phyloP scores from a whole-genome alignment of 23 tunicate genomes.

The Botrylloides violaceus region DNA sequence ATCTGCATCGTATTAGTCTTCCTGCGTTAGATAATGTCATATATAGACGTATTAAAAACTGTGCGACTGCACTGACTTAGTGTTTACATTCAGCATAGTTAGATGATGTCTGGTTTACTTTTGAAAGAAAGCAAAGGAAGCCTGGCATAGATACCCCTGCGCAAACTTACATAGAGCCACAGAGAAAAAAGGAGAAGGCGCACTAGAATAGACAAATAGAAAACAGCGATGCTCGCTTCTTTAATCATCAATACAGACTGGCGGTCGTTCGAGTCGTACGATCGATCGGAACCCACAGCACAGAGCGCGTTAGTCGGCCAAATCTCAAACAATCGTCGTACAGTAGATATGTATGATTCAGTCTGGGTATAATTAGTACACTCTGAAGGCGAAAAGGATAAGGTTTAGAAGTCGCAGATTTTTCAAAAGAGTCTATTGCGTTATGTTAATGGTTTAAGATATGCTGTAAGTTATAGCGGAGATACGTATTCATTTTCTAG shows the following conservation, averaged over 20 bases:
- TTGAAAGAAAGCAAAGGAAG: neutral
- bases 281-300: neutral
- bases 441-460: neutral
- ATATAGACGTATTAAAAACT: neutral
- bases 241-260: neutral
- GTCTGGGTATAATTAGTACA: neutral
- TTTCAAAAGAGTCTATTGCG: neutral
- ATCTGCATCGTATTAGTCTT: neutral
- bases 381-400: neutral
- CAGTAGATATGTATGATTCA: neutral
- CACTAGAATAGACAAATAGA: neutral
- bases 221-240: neutral
- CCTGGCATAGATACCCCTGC: slow-evolving; percentile 1
- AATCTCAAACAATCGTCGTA: too few relatives aligned
- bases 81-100: slow-evolving; percentile 1
- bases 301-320: too few relatives aligned
- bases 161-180: neutral
- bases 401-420: neutral
- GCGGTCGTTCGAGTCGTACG: neutral
- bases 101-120: neutral
- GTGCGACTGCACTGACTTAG: neutral
- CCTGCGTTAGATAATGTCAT: neutral
- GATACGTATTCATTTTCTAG: neutral
- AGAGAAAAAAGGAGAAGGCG: neutral
- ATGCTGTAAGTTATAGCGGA: neutral